Percentiles rank a stretch among this genome's conserved stretches.
Conservation (phyloP, 2,888 invertebrate genomes). For the Deroplatys truncata region DNA sequence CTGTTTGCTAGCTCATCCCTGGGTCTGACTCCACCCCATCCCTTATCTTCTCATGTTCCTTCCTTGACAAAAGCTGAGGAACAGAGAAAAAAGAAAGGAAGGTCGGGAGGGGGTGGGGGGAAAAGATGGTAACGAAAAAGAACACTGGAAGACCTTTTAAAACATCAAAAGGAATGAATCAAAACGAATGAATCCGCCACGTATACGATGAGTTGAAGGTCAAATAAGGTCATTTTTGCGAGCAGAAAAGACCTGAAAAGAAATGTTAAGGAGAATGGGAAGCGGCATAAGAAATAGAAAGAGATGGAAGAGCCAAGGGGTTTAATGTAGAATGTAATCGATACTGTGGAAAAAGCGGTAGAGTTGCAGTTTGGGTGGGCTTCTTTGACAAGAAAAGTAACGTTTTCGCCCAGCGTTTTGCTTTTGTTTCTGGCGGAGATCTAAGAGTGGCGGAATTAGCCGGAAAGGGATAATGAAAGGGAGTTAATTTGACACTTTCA, state of each 20-base stretch:
- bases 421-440: neutral
- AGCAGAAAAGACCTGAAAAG: neutral
- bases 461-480: neutral
- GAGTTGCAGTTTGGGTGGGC: neutral
- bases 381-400: neutral
- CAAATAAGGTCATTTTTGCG: slow-evolving; percentile 2
- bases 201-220: slow-evolving; percentile 7
- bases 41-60: slow-evolving; percentile 14
- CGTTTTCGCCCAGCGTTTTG: neutral
- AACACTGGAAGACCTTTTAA: slow-evolving; percentile 8
- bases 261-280: neutral
- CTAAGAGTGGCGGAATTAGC: neutral
- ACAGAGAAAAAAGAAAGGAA: neutral
- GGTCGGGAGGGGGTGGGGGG: neutral
- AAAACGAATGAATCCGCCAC: slow-evolving; percentile 14
- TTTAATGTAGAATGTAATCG: neutral
- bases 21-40: neutral
- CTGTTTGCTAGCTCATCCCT: slow-evolving; percentile 11
- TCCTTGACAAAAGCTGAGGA: slow-evolving; percentile 1
- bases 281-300: neutral
- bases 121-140: neutral
- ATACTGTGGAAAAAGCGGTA: neutral
- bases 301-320: neutral
- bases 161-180: slow-evolving; percentile 10
- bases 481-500: neutral